phyloP scores from a whole-genome alignment of 2,113 vertebrate species.

The Ictalurus furcatus region DNA sequence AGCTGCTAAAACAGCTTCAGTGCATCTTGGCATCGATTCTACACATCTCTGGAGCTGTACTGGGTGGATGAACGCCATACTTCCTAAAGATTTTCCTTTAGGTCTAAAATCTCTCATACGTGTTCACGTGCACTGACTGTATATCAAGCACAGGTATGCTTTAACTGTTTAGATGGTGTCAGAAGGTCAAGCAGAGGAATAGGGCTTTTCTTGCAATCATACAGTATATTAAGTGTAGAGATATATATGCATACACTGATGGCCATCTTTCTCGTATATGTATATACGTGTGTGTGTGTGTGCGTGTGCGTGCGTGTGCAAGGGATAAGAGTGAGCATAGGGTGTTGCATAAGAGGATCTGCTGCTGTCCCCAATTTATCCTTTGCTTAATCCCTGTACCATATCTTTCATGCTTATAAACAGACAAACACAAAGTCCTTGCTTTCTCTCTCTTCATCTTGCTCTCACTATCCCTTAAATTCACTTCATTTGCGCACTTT shows the following conservation, averaged over 20 bases:
- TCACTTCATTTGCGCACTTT: not conserved
- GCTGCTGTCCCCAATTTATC: slow-evolving; percentile 44
- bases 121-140: not conserved
- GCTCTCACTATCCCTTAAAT: not conserved
- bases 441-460: not conserved
- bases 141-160: no score
- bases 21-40: not conserved
- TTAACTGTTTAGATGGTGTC: not conserved
- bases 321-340: slow-evolving; percentile 36
- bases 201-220: not conserved
- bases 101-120: not conserved
- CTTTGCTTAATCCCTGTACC: slow-evolving; percentile 27
- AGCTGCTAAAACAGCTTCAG: not conserved
- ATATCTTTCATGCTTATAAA: not conserved
- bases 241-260: not conserved
- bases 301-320: slow-evolving; percentile 47
- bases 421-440: not conserved
- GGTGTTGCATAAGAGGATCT: slow-evolving; percentile 55
- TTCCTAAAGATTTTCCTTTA: not conserved
- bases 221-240: not conserved
- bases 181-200: no score
- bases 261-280: no score
- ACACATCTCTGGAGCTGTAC: not conserved
- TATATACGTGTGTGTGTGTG: not conserved
- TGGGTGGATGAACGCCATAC: not conserved